Conservation (phyloP, 1,140 invertebrate species). For the Himalopsyche phryganea region DNA sequence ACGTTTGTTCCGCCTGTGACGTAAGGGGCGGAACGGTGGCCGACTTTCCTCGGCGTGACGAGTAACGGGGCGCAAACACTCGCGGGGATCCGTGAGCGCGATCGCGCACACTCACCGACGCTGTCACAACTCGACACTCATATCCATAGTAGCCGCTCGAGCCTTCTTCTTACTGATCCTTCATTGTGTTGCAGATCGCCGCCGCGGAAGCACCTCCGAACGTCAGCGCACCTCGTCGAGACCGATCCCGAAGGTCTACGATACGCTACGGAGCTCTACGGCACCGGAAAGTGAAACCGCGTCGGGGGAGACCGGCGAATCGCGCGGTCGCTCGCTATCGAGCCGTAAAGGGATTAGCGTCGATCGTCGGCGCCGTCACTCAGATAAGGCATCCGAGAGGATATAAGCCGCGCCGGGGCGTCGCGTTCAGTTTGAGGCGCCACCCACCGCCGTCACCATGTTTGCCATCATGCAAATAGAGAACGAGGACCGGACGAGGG, state of each 20-base stretch:
- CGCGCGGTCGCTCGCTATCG: conserved; percentile 6
- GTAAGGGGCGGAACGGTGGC: background rate
- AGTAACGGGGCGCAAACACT: background rate
- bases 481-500: conserved; percentile 83
- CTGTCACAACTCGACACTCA: background rate
- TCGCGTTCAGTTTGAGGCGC: conserved; percentile 28
- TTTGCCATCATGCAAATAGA: conserved; percentile 86
- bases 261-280: too few relatives aligned
- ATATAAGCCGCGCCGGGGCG: conserved; percentile 12
- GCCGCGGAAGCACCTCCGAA: conserved; percentile 18
- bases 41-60: conserved; percentile 1
- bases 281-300: background rate
- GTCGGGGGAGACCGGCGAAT: background rate
- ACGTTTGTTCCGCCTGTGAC: background rate
- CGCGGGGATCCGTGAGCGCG: too few relatives aligned
- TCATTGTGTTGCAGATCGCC: conserved; percentile 34
- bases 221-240: background rate
- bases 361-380: conserved; percentile 10
- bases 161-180: conserved; percentile 16
- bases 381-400: conserved; percentile 1
- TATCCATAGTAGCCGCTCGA: conserved; percentile 7
- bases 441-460: conserved; percentile 63
- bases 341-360: conserved; percentile 16
- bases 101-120: background rate
- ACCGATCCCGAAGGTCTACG: background rate